Evolutionary conservation across 2,113 vertebrate genomes (phyloP).

Genomic region (Prolemur simus): DNA sequence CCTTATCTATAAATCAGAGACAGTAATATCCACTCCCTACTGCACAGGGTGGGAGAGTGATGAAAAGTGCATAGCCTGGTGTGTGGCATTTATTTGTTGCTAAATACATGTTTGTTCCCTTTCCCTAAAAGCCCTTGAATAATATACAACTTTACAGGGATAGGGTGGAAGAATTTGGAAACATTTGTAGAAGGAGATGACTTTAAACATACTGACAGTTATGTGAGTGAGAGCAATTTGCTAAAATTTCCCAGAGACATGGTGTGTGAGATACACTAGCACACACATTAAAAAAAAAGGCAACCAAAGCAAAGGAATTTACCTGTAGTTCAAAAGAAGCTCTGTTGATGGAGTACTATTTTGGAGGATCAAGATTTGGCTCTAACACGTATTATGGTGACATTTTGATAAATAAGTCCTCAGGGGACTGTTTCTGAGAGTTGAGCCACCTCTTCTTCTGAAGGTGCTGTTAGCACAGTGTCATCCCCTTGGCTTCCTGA

Average conservation of each 20-base stretch:
- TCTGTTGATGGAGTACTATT: neutral
- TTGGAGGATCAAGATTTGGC: neutral
- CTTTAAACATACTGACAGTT: neutral
- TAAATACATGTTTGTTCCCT: neutral
- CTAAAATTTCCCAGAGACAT: neutral
- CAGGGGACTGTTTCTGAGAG: neutral
- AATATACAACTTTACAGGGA: neutral
- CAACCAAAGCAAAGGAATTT: neutral
- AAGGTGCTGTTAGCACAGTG: neutral
- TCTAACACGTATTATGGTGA: neutral
- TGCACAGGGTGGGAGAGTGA: neutral
- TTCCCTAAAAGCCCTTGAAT: slow-evolving; percentile 11
- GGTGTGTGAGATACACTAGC: neutral
- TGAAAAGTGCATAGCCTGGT: neutral
- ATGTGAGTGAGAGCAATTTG: neutral
- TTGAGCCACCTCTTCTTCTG: neutral
- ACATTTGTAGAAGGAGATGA: neutral
- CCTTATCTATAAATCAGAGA: neutral
- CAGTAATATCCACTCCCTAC: neutral
- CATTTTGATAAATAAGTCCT: neutral
- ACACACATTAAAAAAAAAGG: no score
- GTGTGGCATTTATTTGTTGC: neutral
- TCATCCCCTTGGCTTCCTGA: neutral
- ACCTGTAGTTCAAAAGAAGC: neutral
- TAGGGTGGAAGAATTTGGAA: neutral